Percentiles rank a stretch among this genome's conserved stretches.
Evolutionary conservation across 2,888 invertebrate species (phyloP).

Genomic region (Caenorhabditis doughertyi): DNA sequence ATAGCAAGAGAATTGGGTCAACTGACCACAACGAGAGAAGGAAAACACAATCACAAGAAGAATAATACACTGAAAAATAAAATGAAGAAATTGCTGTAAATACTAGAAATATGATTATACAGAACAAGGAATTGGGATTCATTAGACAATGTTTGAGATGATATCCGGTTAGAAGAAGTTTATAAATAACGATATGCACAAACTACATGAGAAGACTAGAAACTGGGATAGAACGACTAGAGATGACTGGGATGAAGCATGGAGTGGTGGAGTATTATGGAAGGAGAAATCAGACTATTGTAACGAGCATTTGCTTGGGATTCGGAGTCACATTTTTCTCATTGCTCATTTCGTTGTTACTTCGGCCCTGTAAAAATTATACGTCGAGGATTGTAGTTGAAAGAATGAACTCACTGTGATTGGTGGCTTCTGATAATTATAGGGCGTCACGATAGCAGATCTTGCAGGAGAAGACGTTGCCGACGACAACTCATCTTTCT

Average conservation of each 20-base stretch:
- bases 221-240: too few species aligned
- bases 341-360: conserved; percentile 37
- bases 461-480: conserved; percentile 36
- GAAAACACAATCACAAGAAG: neutral
- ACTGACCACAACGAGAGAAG: neutral
- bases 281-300: conserved; percentile 48
- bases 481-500: neutral
- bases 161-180: too few species aligned
- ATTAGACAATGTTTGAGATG: too few species aligned
- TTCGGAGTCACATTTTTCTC: conserved; percentile 54
- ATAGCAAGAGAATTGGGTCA: neutral
- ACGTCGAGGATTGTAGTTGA: neutral
- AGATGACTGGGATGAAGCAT: conserved; percentile 11
- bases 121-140: too few species aligned
- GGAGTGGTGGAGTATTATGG: neutral
- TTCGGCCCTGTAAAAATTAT: conserved; percentile 33
- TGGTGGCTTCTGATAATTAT: conserved; percentile 65
- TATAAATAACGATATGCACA: too few species aligned
- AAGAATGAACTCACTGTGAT: conserved; percentile 38
- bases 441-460: conserved; percentile 64
- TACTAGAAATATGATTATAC: neutral
- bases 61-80: too few species aligned
- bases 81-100: too few species aligned
- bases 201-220: too few species aligned
- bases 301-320: conserved; percentile 66